Percentiles rank a stretch among this genome's conserved stretches.
These are phyloP conservation scores for Apostichopus californicus DNA, from an alignment of 35 echinoderm and acorn worm species.

Conservation along the genomic window DNA sequence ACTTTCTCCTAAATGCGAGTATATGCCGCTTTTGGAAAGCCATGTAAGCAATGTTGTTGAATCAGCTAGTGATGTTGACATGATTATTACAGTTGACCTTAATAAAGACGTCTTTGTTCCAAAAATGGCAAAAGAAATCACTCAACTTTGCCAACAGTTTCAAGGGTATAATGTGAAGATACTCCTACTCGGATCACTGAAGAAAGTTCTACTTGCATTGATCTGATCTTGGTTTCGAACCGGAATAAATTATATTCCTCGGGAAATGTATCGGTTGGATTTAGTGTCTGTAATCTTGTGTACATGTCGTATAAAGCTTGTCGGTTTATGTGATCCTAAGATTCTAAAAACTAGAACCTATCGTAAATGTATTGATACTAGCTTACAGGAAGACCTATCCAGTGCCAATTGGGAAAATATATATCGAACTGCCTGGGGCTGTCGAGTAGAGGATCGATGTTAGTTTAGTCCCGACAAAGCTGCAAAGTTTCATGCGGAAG, in stretches of 20 bases:
- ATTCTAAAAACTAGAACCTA: not conserved
- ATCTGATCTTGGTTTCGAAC: not conserved
- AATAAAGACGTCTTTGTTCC: not conserved
- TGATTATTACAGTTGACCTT: no score
- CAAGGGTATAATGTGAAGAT: not conserved
- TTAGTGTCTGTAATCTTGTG: not conserved
- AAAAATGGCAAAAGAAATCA: not conserved
- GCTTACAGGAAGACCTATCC: not conserved
- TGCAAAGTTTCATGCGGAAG: no score
- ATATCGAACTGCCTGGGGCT: not conserved
- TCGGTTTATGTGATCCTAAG: not conserved
- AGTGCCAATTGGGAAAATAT: not conserved
- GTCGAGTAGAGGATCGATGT: no score
- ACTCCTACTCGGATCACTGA: conserved; percentile 2
- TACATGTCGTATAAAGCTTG: not conserved
- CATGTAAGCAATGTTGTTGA: no score
- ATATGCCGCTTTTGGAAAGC: not conserved
- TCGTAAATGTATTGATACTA: not conserved
- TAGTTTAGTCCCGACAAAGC: no score
- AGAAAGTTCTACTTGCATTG: not conserved
- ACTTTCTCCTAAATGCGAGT: not conserved
- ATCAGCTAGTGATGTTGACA: no score
- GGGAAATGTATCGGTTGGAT: not conserved
- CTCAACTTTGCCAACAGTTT: not conserved
- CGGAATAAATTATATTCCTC: not conserved